Evolutionary conservation across 2,113 vertebrate genomes (phyloP).

Genomic region (Strix uralensis): DNA sequence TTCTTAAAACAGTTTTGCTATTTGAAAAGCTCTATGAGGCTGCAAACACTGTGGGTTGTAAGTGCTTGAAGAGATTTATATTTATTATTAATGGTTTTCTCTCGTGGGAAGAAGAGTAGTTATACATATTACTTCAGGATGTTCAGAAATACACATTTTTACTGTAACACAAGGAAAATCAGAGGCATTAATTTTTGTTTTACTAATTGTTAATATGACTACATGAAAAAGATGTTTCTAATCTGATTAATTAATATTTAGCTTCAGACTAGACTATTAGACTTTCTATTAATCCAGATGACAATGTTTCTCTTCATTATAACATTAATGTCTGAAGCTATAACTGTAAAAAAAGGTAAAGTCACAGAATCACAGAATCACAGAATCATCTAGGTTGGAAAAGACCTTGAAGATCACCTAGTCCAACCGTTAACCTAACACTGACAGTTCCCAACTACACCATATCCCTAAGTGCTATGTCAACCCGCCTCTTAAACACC

Average conservation of each 20-base stretch:
- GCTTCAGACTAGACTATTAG: background rate
- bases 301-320: background rate
- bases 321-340: background rate
- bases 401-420: too few species aligned
- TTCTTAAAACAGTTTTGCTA: background rate
- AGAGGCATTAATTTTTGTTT: background rate
- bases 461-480: too few species aligned
- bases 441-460: too few species aligned
- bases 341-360: background rate
- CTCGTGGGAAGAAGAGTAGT: accelerated
- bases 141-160: background rate
- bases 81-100: background rate
- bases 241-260: background rate
- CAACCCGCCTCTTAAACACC: too few species aligned
- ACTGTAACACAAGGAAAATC: background rate
- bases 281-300: background rate
- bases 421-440: too few species aligned
- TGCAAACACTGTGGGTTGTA: background rate
- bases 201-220: background rate
- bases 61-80: background rate
- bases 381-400: too few species aligned
- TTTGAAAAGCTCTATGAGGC: background rate
- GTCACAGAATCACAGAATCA: background rate
- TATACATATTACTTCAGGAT: background rate
- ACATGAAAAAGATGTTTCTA: background rate